Conservation (phyloP, 2,797 vertebrate genomes). For the Tangara arthus region DNA sequence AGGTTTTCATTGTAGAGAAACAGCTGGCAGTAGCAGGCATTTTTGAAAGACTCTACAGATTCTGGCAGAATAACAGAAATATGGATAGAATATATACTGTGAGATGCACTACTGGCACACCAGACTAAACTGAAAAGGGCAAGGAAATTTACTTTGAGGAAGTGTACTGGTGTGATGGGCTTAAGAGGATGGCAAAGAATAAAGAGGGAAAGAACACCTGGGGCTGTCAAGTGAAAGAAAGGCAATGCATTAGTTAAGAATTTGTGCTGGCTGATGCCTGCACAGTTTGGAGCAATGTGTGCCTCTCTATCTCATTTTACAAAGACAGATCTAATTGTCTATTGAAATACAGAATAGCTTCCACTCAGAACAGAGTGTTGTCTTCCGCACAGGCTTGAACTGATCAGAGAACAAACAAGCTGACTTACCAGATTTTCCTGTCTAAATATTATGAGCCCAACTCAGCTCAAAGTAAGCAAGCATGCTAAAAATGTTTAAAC, state of each 20-base stretch:
- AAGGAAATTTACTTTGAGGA: not conserved
- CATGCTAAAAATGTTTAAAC: constrained; percentile 35
- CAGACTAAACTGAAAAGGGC: not conserved
- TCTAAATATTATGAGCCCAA: constrained; percentile 61
- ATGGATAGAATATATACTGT: not conserved
- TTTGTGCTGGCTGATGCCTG: not conserved
- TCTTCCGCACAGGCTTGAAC: constrained; percentile 43
- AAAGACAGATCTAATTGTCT: constrained; percentile 56
- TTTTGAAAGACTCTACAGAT: not conserved
- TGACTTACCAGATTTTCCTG: constrained; percentile 59
- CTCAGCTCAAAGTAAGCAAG: constrained; percentile 39
- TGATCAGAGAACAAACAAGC: constrained; percentile 56
- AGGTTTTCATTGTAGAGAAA: not conserved
- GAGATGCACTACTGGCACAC: not conserved
- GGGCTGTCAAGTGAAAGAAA: not conserved
- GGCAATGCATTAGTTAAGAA: not conserved
- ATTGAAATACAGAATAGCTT: constrained; percentile 55
- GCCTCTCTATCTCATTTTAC: constrained; percentile 30
- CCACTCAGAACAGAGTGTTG: constrained; percentile 56
- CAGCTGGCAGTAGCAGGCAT: not conserved
- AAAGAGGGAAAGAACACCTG: not conserved
- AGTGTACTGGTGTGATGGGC: not conserved
- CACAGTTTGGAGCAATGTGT: not conserved
- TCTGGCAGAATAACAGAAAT: constrained; percentile 1
- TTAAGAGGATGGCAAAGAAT: not conserved